These are phyloP conservation scores for Oxygymnocypris stewartii DNA, from an alignment of 2,113 vertebrate species.

Conservation along the genomic window DNA sequence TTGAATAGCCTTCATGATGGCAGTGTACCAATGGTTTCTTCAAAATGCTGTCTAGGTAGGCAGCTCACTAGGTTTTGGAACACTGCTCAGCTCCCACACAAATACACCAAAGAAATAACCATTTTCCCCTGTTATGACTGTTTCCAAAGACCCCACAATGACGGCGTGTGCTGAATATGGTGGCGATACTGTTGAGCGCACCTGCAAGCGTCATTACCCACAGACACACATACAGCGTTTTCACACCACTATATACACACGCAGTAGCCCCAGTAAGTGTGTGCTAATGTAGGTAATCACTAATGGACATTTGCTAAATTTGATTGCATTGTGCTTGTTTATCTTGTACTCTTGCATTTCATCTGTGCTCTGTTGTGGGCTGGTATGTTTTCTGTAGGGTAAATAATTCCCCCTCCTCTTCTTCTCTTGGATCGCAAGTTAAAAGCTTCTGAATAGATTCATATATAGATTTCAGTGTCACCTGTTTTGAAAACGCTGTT, in stretches of 20 bases:
- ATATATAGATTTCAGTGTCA: slow-evolving; percentile 83
- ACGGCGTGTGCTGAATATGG: slow-evolving; percentile 4
- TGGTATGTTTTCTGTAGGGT: slow-evolving; percentile 23
- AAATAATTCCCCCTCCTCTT: slow-evolving; percentile 10
- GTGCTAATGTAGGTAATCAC: slow-evolving; percentile 44
- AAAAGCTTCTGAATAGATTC: slow-evolving; percentile 74
- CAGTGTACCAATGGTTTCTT: not conserved
- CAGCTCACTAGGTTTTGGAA: slow-evolving; percentile 8
- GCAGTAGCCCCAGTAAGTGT: slow-evolving; percentile 20
- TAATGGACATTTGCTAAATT: slow-evolving; percentile 31
- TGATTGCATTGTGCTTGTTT: slow-evolving; percentile 22
- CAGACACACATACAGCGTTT: slow-evolving; percentile 8
- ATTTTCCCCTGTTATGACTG: not conserved
- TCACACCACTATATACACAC: slow-evolving; percentile 29
- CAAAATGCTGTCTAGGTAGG: slow-evolving; percentile 9
- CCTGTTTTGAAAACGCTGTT: not conserved
- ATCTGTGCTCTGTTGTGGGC: not conserved
- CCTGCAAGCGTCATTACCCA: slow-evolving; percentile 36
- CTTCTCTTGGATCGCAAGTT: slow-evolving; percentile 66
- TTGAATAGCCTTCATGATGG: not conserved
- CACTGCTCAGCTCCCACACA: slow-evolving; percentile 8
- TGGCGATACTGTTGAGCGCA: not conserved
- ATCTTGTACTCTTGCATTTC: slow-evolving; percentile 20
- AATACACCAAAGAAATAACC: slow-evolving; percentile 15
- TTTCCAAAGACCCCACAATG: slow-evolving; percentile 4